Conservation (phyloP, 2,797 vertebrate genomes). For the Monodelphis domestica region DNA sequence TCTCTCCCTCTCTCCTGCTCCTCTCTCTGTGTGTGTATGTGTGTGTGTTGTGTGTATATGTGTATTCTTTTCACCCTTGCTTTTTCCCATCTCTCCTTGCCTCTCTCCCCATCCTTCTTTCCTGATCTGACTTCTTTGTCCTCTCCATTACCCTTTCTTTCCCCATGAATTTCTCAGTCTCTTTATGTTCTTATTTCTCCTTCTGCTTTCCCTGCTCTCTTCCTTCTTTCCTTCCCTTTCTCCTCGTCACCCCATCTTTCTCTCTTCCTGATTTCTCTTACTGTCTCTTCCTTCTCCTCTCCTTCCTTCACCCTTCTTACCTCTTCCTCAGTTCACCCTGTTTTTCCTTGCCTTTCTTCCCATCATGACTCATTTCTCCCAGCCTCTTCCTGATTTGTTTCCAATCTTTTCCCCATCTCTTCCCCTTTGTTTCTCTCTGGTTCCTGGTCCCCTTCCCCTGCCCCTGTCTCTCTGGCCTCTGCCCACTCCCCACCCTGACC, state of each 20-base stretch:
- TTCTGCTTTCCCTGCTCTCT: background rate
- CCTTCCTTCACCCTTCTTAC: background rate
- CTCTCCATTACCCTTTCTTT: background rate
- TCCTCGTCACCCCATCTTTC: no score
- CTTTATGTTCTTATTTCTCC: background rate
- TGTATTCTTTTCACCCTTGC: no score
- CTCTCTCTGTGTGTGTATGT: background rate
- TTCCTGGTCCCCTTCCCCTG: background rate
- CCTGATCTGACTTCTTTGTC: background rate
- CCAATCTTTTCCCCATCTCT: background rate
- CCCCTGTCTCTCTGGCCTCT: background rate
- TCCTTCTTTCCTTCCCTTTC: background rate
- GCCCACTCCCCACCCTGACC: background rate
- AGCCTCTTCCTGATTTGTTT: background rate
- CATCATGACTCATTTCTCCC: background rate
- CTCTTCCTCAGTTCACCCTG: background rate
- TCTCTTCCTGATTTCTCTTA: background rate
- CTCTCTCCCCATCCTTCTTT: no score
- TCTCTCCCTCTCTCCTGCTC: background rate
- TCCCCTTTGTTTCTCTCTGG: background rate
- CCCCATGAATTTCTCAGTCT: background rate
- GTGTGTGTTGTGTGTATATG: no score
- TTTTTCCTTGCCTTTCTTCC: background rate
- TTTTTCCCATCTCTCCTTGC: no score
- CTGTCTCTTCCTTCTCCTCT: no score